Base-by-base conservation (phyloP, 1,140 invertebrate species). In the Heliconius congener region DNA sequence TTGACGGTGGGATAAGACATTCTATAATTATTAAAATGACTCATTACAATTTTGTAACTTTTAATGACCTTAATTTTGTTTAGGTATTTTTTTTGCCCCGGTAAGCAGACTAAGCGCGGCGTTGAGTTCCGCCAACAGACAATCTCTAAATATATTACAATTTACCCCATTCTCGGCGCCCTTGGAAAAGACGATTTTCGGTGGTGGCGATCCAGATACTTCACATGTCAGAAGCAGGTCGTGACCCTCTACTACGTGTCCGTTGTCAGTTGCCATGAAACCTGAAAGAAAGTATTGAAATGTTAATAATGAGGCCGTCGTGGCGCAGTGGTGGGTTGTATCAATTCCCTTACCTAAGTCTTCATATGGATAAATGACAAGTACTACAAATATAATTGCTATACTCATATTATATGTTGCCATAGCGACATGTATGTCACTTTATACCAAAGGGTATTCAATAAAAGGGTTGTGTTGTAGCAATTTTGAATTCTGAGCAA, bases 141-240 rank as follows among this genome's bases (percentile, higher is more conserved):
- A 19, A 19, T 19, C 18, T 8, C 18, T 23, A 57, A 57, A 57
- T 23, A 1, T n/a, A 57, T 3, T 1, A n/a, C 23, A 74, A 87
- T 87, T 89, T 75, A 93, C 91, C 9, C 81, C 86, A 34, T 82
- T 81, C 3, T 77, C 84, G 2, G 73, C 84, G 9, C 85, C 85
- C 70, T 84, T 85, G 6, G 90, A 90, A 89, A 90, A 93, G 8
- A 91, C 73, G 71, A 93, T 87, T 71, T 89, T 80, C 0, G 91
- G 90, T 0, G 87, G 83, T 0, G 91, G 91, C 1, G 86, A 84
- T 1, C 88, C 90, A 8, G 81, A 78, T 9, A 89, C 90, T 9
- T 87, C 79, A 34, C 91, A 93, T 1, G 87, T 90, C 1, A 93
- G 84, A 5, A 86, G 73, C 1, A 93, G 72, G 23, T 91, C 86